Conservation (phyloP, 1,140 invertebrate genomes). For the Zaprionus davidi region DNA sequence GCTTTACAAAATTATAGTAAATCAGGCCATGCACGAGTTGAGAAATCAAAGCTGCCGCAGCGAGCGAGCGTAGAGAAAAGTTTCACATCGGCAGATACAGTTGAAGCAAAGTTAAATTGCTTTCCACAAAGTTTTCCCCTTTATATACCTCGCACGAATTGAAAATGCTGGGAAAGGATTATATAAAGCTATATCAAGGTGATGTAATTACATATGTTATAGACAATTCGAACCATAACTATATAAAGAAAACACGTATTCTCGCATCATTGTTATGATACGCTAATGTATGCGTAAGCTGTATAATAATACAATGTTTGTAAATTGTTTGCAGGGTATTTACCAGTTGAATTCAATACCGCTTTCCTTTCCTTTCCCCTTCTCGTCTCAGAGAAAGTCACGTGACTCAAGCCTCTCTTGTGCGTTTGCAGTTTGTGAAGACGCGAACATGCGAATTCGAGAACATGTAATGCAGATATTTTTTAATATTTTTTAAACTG, state of each 20-base stretch:
- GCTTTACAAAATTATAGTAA: conserved; percentile 77
- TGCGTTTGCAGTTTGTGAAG: conserved; percentile 5
- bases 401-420: conserved; percentile 37
- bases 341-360: background rate
- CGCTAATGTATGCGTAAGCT: too few relatives aligned
- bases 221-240: too few relatives aligned
- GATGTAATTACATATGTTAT: too few relatives aligned
- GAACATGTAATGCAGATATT: conserved; percentile 54
- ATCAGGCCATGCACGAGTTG: conserved; percentile 71
- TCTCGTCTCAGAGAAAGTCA: conserved; percentile 61
- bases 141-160: background rate
- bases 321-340: background rate
- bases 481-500: conserved; percentile 12
- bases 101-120: conserved; percentile 66
- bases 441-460: conserved; percentile 41
- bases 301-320: background rate
- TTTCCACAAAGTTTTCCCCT: conserved; percentile 51
- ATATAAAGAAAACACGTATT: too few relatives aligned
- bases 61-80: conserved; percentile 43
- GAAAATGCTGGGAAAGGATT: background rate
- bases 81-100: conserved; percentile 45
- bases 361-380: background rate
- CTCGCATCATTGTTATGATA: too few relatives aligned
- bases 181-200: background rate
- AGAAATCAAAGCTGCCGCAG: conserved; percentile 65